Conservation (phyloP, 2,888 invertebrate species). For the Drosophila borealis region DNA sequence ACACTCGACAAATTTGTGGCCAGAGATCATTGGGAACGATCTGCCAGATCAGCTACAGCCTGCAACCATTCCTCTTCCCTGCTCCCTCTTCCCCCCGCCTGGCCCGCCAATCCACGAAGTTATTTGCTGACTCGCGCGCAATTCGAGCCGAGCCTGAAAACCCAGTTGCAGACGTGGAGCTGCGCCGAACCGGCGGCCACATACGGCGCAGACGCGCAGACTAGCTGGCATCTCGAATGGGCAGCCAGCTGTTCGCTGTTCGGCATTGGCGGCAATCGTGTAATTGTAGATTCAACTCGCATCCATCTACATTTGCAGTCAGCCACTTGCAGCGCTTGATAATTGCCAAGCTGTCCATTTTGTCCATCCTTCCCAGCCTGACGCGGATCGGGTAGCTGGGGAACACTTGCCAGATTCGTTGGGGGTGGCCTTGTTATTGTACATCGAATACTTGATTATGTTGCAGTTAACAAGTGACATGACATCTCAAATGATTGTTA, state of each 20-base stretch:
- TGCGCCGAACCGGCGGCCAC: constrained; percentile 46
- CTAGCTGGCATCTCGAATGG: constrained; percentile 41
- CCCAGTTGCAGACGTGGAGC: constrained; percentile 30
- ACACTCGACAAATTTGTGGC: constrained; percentile 79
- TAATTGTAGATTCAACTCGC: constrained; percentile 69
- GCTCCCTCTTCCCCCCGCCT: neutral
- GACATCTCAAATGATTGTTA: constrained; percentile 13
- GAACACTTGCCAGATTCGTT: constrained; percentile 27
- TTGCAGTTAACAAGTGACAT: constrained; percentile 3
- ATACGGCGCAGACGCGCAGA: constrained; percentile 51
- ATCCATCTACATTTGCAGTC: constrained; percentile 45
- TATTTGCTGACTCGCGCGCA: constrained; percentile 72
- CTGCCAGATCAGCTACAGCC: constrained; percentile 31
- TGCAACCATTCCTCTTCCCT: constrained; percentile 11
- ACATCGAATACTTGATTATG: constrained; percentile 9
- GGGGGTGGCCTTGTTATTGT: constrained; percentile 30
- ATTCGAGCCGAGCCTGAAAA: constrained; percentile 43
- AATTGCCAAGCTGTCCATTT: constrained; percentile 57
- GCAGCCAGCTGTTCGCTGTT: constrained; percentile 51
- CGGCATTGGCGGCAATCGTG: constrained; percentile 54
- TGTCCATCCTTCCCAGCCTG: constrained; percentile 15
- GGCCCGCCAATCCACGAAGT: constrained; percentile 24
- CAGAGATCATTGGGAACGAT: constrained; percentile 58
- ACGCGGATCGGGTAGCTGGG: constrained; percentile 18
- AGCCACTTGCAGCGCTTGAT: constrained; percentile 65